phyloP scores from a whole-genome alignment of 2,888 invertebrate genomes.

The Lottia gigantea region DNA sequence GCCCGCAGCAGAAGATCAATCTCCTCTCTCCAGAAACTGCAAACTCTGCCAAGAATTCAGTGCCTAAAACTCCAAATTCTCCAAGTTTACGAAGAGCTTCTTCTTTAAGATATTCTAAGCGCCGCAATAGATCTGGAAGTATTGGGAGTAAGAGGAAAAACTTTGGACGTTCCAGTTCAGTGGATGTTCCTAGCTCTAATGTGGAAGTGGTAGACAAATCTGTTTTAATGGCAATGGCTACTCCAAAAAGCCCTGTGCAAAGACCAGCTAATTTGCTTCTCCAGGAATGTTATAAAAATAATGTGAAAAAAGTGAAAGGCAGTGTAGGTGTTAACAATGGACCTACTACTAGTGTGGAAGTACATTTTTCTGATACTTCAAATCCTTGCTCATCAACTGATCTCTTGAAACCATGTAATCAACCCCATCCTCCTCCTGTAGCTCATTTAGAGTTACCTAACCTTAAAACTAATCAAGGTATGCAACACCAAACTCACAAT shows the following conservation, averaged over 20 bases:
- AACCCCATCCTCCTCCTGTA: constrained; percentile 14
- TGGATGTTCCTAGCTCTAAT: constrained; percentile 26
- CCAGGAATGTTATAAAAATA: constrained; percentile 43
- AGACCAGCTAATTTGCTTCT: constrained; percentile 49
- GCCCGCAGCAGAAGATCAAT: constrained; percentile 3
- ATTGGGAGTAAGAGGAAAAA: constrained; percentile 27
- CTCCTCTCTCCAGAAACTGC: constrained; percentile 20
- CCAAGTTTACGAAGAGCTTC: constrained; percentile 25
- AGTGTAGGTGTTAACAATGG: constrained; percentile 29
- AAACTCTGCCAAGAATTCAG: constrained; percentile 14
- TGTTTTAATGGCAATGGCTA: constrained; percentile 36
- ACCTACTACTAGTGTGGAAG: constrained; percentile 39
- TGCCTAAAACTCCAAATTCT: constrained; percentile 15
- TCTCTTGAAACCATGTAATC: constrained; percentile 23
- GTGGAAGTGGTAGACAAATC: constrained; percentile 11
- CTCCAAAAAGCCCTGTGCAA: constrained; percentile 44
- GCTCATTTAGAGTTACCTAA: neutral
- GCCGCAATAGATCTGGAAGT: constrained; percentile 33
- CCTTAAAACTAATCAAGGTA: neutral
- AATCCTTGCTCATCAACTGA: constrained; percentile 53
- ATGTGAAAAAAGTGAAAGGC: constrained; percentile 20
- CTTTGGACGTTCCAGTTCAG: constrained; percentile 33
- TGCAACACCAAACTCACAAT: neutral
- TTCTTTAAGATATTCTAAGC: constrained; percentile 34
- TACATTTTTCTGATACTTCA: constrained; percentile 49